Evolutionary conservation across 2,113 vertebrate species (phyloP), one percentile per base, ranked within the genome.

Genomic region (Nothocercus julius): DNA sequence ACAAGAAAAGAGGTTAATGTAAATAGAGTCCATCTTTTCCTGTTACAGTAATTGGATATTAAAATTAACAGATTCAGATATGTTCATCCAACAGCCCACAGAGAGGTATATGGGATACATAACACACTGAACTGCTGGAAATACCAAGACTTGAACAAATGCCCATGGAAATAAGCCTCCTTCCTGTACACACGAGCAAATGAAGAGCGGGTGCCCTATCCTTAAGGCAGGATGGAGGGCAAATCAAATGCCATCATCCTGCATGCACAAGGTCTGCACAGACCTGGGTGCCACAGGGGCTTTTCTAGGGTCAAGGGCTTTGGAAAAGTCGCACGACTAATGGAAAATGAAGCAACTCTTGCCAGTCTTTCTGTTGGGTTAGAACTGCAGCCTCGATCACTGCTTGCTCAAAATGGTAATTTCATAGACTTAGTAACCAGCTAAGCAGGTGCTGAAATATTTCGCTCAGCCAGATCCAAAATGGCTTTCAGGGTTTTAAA

Each of bases 171-270:
- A 14, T 6, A 38, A 62, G 17, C 28, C 63, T 53, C 49, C 14
- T 19, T 24, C 12, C 38, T 16, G 12, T 1, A 0, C 7, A 25
- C 38, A 27, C 17, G 8, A 42, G 72, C 69, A 15, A 38, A 14
- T 2, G n/a, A 44, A 75, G n/a, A 54, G 15, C 13, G 16, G 4
- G 16, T 6, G 2, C 10, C 36, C 63, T 17, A 16, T 53, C 70
- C 16, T 27, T 34, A 64, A 1, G 1, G 36, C 59, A 68, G 13
- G 36, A 36, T 36, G 4, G n/a, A 70, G 38, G 15, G 17, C 38
- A 53, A 73, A n/a, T 4, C 45, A 53, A 45, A 53, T 12, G 5
- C 3, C 3, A 27, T 10, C 24, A 42, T 6, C 10, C 40, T 67
- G 38, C 24, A 30, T 2, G 21, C 3, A 51, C 56, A 62, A 9